A percentile compares a stretch with the other conserved stretches of the same genome.
phyloP scores from a whole-genome alignment of 2,113 vertebrate genomes.

The Brienomyrus brachyistius region DNA sequence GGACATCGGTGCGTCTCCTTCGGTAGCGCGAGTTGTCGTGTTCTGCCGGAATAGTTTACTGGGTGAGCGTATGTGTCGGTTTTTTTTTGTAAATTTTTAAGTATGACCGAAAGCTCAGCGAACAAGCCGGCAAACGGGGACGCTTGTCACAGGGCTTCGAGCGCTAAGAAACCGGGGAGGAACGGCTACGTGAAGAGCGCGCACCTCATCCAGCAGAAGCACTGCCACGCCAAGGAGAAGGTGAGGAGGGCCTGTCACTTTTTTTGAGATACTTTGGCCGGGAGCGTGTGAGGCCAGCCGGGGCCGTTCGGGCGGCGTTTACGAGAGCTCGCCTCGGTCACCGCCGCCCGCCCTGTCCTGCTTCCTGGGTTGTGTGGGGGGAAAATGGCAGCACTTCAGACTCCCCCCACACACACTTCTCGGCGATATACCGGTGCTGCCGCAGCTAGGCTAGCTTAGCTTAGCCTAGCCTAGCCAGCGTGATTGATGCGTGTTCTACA shows the following conservation, averaged over 20 bases:
- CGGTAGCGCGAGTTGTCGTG: neutral
- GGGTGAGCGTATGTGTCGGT: neutral
- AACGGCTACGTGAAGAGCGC: constrained; percentile 63
- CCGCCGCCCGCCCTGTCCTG: neutral
- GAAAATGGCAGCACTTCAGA: neutral
- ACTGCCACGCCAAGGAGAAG: constrained; percentile 49
- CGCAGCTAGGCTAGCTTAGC: neutral
- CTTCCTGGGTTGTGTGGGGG: neutral
- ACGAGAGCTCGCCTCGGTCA: neutral
- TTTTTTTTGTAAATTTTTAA: neutral
- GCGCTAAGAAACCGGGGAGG: constrained; percentile 43
- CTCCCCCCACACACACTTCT: neutral
- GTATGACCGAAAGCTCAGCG: constrained; percentile 58
- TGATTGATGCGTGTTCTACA: neutral
- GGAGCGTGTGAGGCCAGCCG: neutral
- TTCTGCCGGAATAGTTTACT: neutral
- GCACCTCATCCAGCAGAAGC: constrained; percentile 51
- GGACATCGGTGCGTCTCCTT: neutral
- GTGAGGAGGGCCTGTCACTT: constrained; percentile 55
- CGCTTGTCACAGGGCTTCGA: constrained; percentile 41
- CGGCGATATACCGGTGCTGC: neutral
- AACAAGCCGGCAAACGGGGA: constrained; percentile 57
- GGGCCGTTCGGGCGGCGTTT: neutral
- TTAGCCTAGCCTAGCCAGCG: neutral
- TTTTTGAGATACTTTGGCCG: neutral